Base-by-base conservation (phyloP, 2,888 invertebrate genomes). In the Hydroisotoma schaefferi region DNA sequence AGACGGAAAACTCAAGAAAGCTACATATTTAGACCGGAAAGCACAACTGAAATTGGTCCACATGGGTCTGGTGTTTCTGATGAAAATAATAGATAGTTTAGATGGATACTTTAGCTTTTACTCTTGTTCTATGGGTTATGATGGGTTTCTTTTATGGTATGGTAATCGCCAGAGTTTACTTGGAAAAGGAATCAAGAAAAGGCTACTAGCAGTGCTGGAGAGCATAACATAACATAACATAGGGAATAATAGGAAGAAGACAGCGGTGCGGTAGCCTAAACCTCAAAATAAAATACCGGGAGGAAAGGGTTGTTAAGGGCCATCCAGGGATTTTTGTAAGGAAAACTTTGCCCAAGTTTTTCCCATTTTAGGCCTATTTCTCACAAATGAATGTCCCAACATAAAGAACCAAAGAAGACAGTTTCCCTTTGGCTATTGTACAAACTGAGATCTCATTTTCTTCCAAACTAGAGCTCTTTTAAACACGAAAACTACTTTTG, bases 401-500 rank as follows among this genome's bases (percentile, higher is more conserved):
- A 5, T 4, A 5, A 46, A 46, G 46, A 26, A 40, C 26, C 23
- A 43, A 54, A 25, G 43, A 40, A 25, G 54, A 38, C 43, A 43
- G 25, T 54, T 43, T 26, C 43, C 26, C 54, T 28, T 43, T 23
- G 25, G 25, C 37, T 37, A 33, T 37, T 37, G 22, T n/a, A 37
- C 29, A 28, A 37, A 52, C 33, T 52, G 26, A 52, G 27, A 52
- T 43, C 43, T 28, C 43, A 40, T 23, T 43, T 43, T 22, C 23
- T 20, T 23, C 23, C 23, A 46, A 46, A 46, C 46, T 46, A 23
- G 46, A 46, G 25, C 23, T 46, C 46, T 46, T 46, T 46, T 22
- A 46, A 46, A 46, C 46, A 49, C 28, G 26, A 12, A 49, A 49
- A 49, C 28, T 49, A 49, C 49, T 49, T 49, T 49, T 49, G 28